Conservation (phyloP, 2,888 invertebrate species). For the Euclidia mi region DNA sequence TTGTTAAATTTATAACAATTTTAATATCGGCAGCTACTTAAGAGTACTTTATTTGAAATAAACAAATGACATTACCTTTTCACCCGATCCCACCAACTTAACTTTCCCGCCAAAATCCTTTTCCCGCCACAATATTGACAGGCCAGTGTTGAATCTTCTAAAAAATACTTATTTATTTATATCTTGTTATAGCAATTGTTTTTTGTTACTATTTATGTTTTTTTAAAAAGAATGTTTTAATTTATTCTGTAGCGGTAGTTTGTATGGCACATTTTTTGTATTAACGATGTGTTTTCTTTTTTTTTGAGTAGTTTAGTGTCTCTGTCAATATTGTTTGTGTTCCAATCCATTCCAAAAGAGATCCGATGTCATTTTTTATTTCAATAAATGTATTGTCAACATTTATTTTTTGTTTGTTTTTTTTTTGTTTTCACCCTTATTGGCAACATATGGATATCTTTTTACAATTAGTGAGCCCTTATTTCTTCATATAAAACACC, state of each 20-base stretch:
- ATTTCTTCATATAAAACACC: no score
- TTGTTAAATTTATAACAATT: constrained; percentile 83
- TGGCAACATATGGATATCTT: neutral
- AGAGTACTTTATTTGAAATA: constrained; percentile 85
- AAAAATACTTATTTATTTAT: constrained; percentile 84
- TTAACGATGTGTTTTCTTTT: constrained; percentile 73
- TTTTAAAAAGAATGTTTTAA: constrained; percentile 80
- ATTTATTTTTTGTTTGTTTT: constrained; percentile 68
- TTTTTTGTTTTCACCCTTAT: constrained; percentile 57
- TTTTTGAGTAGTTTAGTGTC: constrained; percentile 81
- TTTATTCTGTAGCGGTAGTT: constrained; percentile 84
- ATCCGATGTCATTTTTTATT: constrained; percentile 89
- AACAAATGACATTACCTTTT: constrained; percentile 82
- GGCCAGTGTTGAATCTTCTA: constrained; percentile 88
- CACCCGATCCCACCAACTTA: constrained; percentile 47
- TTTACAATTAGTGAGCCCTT: no score
- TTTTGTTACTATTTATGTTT: constrained; percentile 88
- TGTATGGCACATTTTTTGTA: constrained; percentile 76
- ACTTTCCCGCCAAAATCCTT: constrained; percentile 59
- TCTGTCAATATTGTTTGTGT: constrained; percentile 89
- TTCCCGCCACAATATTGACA: constrained; percentile 88
- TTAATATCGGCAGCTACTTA: constrained; percentile 88
- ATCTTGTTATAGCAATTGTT: constrained; percentile 85
- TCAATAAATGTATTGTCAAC: constrained; percentile 87
- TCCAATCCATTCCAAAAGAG: constrained; percentile 82